Base-by-base conservation (phyloP, 2,797 vertebrate species). In the Xenentodon cancila region DNA sequence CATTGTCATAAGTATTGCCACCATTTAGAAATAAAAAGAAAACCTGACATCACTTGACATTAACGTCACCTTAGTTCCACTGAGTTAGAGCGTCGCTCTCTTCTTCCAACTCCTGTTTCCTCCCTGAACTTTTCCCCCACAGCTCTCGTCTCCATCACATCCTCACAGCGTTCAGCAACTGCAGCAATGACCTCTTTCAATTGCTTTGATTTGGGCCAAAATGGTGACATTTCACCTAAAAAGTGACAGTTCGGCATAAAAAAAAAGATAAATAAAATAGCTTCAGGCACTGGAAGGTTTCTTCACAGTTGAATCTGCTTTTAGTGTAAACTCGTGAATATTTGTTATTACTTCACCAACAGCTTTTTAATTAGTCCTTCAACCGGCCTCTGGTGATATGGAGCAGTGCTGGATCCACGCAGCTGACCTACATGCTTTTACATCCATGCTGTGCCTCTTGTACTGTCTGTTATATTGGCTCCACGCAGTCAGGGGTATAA, bases 101-200 rank as follows among this genome's bases (percentile, higher is more conserved):
- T 64, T 65, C 52, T 62, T 17, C 21, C 25, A 12, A 9, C 50
- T 61, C 50, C 27, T 37, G 17, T 50, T 49, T 60, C 55, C 43
- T 71, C 57, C 52, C 47, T 34, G 53, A 34, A 30, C 53, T n/a
- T 45, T n/a, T 32, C 21, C 57, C 68, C 57, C 42, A 51, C 3
- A 16, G 71, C 77, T 18, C 13, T 68, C 2, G 2, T 30, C 55
- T 71, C 49, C 51, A 69, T 79, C 73, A 69, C 60, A 63, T 81
- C 61, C 44, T 79, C 37, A 34, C 49, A 64, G 48, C 67, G 21
- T 62, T 75, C 77, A 67, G 32, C 47, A n/a, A 59, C 42, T 7
- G 18, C 57, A 68, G 51, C 62, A 40, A 53, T 82, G 83, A 89
- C 82, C 84, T 61, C 74, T 68, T 90, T 90, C 70, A 49, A 27